These are phyloP conservation scores for Prionchulus punctatus DNA, from an alignment of 2,888 invertebrate species.

Conservation along the genomic window DNA sequence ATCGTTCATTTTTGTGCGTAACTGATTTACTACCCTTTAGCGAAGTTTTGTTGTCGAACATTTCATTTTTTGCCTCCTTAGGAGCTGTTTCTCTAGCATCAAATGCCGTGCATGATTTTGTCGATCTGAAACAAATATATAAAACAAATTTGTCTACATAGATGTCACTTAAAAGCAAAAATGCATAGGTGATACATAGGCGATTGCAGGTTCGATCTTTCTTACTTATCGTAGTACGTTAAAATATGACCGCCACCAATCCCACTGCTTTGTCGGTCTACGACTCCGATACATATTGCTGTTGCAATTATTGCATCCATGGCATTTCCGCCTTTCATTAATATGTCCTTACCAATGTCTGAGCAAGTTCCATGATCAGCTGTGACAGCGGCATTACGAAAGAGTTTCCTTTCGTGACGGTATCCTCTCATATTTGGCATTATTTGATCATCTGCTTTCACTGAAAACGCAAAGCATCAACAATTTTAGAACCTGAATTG, in stretches of 20 bases:
- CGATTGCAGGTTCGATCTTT: no score
- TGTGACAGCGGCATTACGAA: neutral
- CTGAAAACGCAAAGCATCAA: no score
- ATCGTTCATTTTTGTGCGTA: neutral
- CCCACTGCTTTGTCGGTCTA: conserved; percentile 35
- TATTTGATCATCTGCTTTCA: no score
- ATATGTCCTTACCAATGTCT: conserved; percentile 16
- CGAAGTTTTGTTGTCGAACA: conserved; percentile 17
- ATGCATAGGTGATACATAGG: neutral
- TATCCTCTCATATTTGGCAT: no score
- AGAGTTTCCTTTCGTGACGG: no score
- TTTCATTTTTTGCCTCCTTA: conserved; percentile 46
- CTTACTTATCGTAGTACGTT: conserved; percentile 49
- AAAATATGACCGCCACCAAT: conserved; percentile 60
- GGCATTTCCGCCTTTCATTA: conserved; percentile 32
- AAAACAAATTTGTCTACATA: neutral
- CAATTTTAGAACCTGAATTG: no score
- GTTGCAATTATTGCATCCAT: conserved; percentile 36
- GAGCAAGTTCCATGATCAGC: neutral
- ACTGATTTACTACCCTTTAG: neutral
- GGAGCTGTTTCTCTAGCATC: conserved; percentile 63
- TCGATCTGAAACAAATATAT: neutral
- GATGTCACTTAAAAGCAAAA: no score
- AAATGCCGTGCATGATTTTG: conserved; percentile 34
- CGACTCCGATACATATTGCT: conserved; percentile 35